Conservation (phyloP, 1,140 invertebrate genomes). For the Aethina tumida region DNA sequence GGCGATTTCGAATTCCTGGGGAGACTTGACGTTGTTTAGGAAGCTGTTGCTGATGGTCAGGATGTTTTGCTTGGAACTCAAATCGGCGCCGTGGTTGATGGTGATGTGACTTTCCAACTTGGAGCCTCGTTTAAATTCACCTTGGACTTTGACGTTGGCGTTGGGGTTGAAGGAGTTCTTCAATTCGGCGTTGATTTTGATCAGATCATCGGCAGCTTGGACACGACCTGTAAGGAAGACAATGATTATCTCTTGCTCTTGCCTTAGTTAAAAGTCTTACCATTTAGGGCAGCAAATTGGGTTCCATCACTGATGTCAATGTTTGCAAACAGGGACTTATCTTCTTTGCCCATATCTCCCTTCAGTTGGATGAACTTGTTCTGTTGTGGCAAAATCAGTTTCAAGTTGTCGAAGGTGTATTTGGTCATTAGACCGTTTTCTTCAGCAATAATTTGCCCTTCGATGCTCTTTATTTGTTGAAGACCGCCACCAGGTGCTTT, state of each 20-base stretch:
- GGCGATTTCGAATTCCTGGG: conserved; percentile 19
- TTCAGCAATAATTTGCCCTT: conserved; percentile 45
- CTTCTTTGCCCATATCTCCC: conserved; percentile 40
- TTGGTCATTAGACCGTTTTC: conserved; percentile 39
- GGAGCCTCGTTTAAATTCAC: conserved; percentile 32
- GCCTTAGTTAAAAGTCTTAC: too few species aligned
- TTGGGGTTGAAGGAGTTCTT: conserved; percentile 45
- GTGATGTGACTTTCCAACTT: conserved; percentile 40
- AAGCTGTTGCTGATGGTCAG: conserved; percentile 32
- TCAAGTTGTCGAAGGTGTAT: conserved; percentile 49
- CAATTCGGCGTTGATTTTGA: conserved; percentile 39
- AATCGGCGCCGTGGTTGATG: conserved; percentile 51
- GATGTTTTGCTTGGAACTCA: conserved; percentile 43
- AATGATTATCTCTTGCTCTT: neutral
- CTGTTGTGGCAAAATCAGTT: conserved; percentile 36
- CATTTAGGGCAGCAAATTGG: conserved; percentile 38
- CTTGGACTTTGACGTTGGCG: conserved; percentile 47
- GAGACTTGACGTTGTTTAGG: conserved; percentile 16
- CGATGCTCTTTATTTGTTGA: conserved; percentile 41
- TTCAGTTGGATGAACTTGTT: conserved; percentile 39
- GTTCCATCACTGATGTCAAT: conserved; percentile 42
- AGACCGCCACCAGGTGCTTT: conserved; percentile 44
- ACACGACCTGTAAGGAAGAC: conserved; percentile 13
- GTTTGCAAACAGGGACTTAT: conserved; percentile 37
- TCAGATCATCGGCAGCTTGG: conserved; percentile 28